Evolutionary conservation across 2,888 invertebrate genomes (phyloP).

Genomic region (Drosophila ustulata): DNA sequence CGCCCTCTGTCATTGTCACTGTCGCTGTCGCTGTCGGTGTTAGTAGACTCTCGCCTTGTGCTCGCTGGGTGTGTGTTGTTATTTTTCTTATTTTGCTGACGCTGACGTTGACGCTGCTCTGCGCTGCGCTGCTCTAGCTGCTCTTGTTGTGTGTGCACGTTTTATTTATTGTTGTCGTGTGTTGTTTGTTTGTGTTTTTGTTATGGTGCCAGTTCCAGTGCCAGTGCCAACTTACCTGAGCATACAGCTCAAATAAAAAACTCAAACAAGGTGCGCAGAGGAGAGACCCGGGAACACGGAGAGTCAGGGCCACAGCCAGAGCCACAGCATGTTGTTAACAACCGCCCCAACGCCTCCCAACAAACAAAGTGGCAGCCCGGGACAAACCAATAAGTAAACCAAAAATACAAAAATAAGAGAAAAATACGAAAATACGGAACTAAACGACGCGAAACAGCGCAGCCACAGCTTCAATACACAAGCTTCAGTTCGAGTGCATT

Average conservation of each 20-base stretch:
- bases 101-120: not conserved
- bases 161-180: slow-evolving; percentile 67
- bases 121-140: slow-evolving; percentile 18
- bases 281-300: slow-evolving; percentile 4
- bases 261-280: slow-evolving; percentile 68
- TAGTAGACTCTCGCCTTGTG: slow-evolving; percentile 1
- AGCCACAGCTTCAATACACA: not conserved
- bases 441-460: slow-evolving; percentile 16
- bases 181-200: slow-evolving; percentile 53
- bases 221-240: slow-evolving; percentile 60
- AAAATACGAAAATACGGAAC: slow-evolving; percentile 9
- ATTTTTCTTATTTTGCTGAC: slow-evolving; percentile 26
- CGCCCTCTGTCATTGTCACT: slow-evolving; percentile 55
- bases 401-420: slow-evolving; percentile 6
- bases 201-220: slow-evolving; percentile 51
- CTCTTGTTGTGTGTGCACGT: slow-evolving; percentile 64
- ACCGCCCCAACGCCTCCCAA: slow-evolving; percentile 40
- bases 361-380: slow-evolving; percentile 36
- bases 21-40: slow-evolving; percentile 29
- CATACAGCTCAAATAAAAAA: slow-evolving; percentile 57
- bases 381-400: slow-evolving; percentile 57
- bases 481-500: slow-evolving; percentile 25
- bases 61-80: slow-evolving; percentile 47
- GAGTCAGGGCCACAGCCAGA: slow-evolving; percentile 20
- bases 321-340: slow-evolving; percentile 52